A percentile compares a stretch with the other conserved stretches of the same genome.
These are phyloP conservation scores for Helicoverpa assulta DNA, from an alignment of 2,888 invertebrate species.

Conservation along the genomic window DNA sequence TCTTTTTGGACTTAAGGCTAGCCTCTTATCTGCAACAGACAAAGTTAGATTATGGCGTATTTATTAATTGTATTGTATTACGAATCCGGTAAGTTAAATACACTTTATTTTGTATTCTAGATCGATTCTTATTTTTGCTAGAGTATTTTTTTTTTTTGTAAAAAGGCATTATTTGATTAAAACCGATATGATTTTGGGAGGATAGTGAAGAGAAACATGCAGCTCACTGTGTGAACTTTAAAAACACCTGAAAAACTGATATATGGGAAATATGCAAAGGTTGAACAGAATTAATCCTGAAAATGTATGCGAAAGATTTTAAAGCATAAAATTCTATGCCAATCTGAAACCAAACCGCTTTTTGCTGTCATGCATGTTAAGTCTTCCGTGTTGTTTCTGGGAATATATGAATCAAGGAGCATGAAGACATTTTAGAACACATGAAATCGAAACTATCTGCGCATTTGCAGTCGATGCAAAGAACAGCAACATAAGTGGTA, in stretches of 20 bases:
- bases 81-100: too few relatives aligned
- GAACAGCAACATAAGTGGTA: neutral
- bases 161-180: too few relatives aligned
- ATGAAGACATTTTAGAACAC: too few relatives aligned
- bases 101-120: too few relatives aligned
- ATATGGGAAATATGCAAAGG: neutral
- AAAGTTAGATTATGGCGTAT: conserved; percentile 20
- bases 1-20: conserved; percentile 16
- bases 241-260: too few relatives aligned
- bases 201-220: too few relatives aligned
- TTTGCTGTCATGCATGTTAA: neutral
- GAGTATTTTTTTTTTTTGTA: too few relatives aligned
- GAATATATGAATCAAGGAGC: neutral
- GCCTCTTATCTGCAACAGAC: conserved; percentile 48
- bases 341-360: neutral
- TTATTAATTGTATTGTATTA: neutral
- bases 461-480: neutral
- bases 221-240: too few relatives aligned
- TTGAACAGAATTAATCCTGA: neutral
- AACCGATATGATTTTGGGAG: too few relatives aligned
- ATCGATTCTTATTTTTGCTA: too few relatives aligned
- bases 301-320: neutral
- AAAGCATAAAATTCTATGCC: neutral
- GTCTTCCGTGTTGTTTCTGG: neutral
- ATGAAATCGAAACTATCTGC: neutral